These are phyloP conservation scores for Sardina pilchardus DNA, from an alignment of 2,113 vertebrate genomes.

Conservation along the genomic window DNA sequence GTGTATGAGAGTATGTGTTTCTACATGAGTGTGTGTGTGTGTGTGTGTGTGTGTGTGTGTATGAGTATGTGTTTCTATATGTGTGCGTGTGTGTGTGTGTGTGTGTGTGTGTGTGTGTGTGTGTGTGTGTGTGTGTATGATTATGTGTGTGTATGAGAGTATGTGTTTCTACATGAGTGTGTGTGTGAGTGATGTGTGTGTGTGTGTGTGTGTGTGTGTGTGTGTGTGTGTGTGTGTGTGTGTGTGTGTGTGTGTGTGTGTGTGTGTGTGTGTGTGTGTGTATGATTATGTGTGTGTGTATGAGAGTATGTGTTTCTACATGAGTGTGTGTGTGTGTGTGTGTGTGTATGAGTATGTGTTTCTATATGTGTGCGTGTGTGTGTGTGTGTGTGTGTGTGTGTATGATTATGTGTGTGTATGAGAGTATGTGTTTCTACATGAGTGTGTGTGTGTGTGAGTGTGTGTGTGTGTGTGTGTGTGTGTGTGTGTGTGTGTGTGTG, in stretches of 20 bases:
- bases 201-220: too few species aligned
- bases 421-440: conserved; percentile 15
- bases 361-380: too few species aligned
- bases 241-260: too few species aligned
- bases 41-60: conserved; percentile 21
- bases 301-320: too few species aligned
- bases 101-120: not conserved
- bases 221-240: too few species aligned
- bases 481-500: not conserved
- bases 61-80: not conserved
- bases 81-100: not conserved
- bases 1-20: not conserved
- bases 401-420: not conserved
- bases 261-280: too few species aligned
- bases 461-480: not conserved
- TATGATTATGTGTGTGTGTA: too few species aligned
- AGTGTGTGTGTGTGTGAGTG: not conserved
- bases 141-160: not conserved
- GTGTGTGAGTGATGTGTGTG: too few species aligned
- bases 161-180: not conserved
- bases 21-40: not conserved
- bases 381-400: too few species aligned
- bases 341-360: too few species aligned
- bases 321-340: too few species aligned
- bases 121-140: not conserved